These are phyloP conservation scores for Marasmarcha lunaedactyla DNA, from an alignment of 2,888 invertebrate genomes.

Conservation along the genomic window DNA sequence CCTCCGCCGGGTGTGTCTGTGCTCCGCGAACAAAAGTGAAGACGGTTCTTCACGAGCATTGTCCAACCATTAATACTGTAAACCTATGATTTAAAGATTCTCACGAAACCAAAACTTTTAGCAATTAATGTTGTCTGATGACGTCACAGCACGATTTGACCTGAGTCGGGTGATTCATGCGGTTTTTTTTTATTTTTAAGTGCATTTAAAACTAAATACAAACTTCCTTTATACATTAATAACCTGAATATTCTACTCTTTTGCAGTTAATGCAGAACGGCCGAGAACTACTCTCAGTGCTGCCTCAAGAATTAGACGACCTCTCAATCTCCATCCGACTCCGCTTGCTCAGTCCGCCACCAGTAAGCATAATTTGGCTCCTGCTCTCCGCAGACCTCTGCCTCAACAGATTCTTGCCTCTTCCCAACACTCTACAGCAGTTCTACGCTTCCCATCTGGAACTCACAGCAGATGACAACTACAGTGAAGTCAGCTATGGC, in stretches of 20 bases:
- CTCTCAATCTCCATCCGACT: constrained; percentile 49
- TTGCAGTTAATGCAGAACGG: constrained; percentile 62
- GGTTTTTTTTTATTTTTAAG: no score
- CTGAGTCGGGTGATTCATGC: no score
- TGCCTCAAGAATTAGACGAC: constrained; percentile 48
- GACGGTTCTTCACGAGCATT: no score
- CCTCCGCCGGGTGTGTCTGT: no score
- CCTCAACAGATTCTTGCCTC: constrained; percentile 54
- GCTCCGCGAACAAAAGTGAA: no score
- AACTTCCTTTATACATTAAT: no score
- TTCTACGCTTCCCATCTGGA: constrained; percentile 58
- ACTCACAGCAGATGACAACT: constrained; percentile 41
- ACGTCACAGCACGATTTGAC: no score
- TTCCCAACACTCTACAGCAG: constrained; percentile 53
- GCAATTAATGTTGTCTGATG: no score
- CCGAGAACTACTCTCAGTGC: constrained; percentile 43
- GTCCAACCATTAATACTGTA: no score
- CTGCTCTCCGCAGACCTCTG: constrained; percentile 51
- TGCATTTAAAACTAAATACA: no score
- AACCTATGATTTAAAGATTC: no score
- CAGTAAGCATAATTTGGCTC: constrained; percentile 51
- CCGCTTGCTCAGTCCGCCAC: constrained; percentile 42
- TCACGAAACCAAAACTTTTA: no score
- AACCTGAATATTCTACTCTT: constrained; percentile 3
- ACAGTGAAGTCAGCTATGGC: constrained; percentile 53